These are phyloP conservation scores for Athalia circularis DNA, from an alignment of 2,888 invertebrate genomes.

Conservation along the genomic window DNA sequence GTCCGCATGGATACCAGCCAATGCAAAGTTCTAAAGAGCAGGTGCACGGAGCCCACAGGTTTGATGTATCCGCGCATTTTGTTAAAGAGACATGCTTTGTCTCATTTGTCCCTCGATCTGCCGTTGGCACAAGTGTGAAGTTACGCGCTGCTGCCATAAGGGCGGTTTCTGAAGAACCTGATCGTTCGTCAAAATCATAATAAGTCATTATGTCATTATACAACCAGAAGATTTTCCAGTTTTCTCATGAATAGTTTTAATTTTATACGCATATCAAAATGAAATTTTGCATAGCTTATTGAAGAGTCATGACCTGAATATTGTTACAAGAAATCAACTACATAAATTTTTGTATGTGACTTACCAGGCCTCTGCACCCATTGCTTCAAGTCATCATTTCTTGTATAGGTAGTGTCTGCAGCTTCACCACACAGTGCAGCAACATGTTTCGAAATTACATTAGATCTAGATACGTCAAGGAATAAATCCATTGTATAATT, in stretches of 20 bases:
- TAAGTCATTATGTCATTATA: background rate
- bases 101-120: constrained; percentile 63
- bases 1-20: constrained; percentile 96
- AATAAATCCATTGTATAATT: constrained; percentile 90
- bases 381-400: constrained; percentile 85
- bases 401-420: constrained; percentile 84
- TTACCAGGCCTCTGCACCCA: constrained; percentile 88
- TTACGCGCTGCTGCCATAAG: constrained; percentile 83
- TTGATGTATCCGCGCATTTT: constrained; percentile 81
- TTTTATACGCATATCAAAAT: no score
- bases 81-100: constrained; percentile 64
- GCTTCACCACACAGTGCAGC: constrained; percentile 87
- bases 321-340: background rate
- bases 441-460: constrained; percentile 85
- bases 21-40: constrained; percentile 93
- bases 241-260: background rate
- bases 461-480: constrained; percentile 82
- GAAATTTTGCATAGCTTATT: background rate
- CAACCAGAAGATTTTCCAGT: background rate
- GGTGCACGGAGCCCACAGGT: constrained; percentile 84
- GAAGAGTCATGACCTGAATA: background rate
- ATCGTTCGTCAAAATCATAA: background rate
- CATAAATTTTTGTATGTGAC: constrained; percentile 46
- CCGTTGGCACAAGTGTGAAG: constrained; percentile 79
- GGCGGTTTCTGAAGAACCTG: constrained; percentile 84